Base-by-base conservation (phyloP, 2,113 vertebrate species). In the Colaptes auratus region DNA sequence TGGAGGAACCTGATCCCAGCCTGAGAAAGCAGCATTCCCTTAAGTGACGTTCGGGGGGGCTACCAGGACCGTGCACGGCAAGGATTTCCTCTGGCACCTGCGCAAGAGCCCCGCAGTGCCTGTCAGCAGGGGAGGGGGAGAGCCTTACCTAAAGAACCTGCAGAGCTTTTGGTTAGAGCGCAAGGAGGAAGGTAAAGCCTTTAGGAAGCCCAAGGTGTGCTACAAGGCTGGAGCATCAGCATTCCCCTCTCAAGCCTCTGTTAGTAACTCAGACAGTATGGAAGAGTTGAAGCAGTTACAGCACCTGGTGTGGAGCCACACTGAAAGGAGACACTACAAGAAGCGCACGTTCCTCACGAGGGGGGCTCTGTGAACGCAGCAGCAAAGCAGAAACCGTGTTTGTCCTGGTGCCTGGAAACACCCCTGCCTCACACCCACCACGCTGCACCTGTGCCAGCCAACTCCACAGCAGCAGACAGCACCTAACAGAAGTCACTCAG, bases 61-160 rank as follows among this genome's bases (percentile, higher is more conserved):
- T 69, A 53, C 64, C 84, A 69, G 33, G 30, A 66, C 89, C 3
- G 2, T 20, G 82, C 87, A 92, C 5, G 52, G 89, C 78, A 78
- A 75, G 58, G 92, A 91, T 90, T 83, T 92, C 86, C 86, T 74
- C 78, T 39, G 82, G 82, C 72, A 91, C 81, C 27, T 73, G 95
- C 92, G 80, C 60, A 50, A 79, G 88, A 78, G 75, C 84, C 87
- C 81, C 88, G 65, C 25, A 42, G 73, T 61, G 46, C 84, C 46
- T 4, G 63, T 77, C 82, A 94, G 88, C 91, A 78, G 74, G 80
- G 53, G 60, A 63, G 64, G 33, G 5, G 7, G 67, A 53, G 82
- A 96, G 82, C 80, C 93, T 97, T 69, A 93, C 93, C 90, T 96
- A 94, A 1, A 21, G 52, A 48, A 93, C 77, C 83, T 27, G 83